Base-by-base conservation (phyloP, 2,888 invertebrate genomes). In the Synergus gifuensis region DNA sequence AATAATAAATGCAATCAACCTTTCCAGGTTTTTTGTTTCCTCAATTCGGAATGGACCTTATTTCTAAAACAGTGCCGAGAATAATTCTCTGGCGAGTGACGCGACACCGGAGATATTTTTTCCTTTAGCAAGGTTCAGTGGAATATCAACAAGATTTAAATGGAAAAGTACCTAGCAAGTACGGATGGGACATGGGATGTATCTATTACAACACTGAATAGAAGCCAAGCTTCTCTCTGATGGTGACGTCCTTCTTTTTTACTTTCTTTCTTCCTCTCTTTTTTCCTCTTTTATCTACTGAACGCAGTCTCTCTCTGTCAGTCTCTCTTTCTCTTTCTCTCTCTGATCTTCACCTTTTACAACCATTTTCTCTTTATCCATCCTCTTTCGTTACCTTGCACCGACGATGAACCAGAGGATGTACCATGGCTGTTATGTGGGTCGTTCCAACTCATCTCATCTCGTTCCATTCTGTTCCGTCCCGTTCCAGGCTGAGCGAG, bases 361-460 rank as follows among this genome's bases (percentile, higher is more conserved):
- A 46, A 14, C 46, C 28, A 67, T 67, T 9, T 18, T 18, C 16
- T 46, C 46, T 49, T 16, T 73, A 11, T 60, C 22, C 60, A 60
- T 11, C 40, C 60, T 62, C 44, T 36, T 49, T 46, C 78, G 78
- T 67, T 73, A 78, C 81, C 76, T 73, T 73, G 67, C 46, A 73
- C 69, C 69, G 36, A 67, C 67, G 67, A 67, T 44, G 64, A 64
- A 40, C 63, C 49, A 40, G 46, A 22, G 62, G 62, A 58, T 18
- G 44, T 76, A 76, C 67, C 81, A 79, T 82, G 82, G 84, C 87
- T 84, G 89, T 89, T 89, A 90, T 90, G 89, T 91, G 89, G 90
- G 90, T 90, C 90, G 90, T 86, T 89, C 85, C 87, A 84, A 87
- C 87, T 85, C 88, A 86, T 88, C 86, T 85, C 83, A 79, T 80